Conservation (phyloP, 2,797 vertebrate genomes). For the Streptopelia turtur region DNA sequence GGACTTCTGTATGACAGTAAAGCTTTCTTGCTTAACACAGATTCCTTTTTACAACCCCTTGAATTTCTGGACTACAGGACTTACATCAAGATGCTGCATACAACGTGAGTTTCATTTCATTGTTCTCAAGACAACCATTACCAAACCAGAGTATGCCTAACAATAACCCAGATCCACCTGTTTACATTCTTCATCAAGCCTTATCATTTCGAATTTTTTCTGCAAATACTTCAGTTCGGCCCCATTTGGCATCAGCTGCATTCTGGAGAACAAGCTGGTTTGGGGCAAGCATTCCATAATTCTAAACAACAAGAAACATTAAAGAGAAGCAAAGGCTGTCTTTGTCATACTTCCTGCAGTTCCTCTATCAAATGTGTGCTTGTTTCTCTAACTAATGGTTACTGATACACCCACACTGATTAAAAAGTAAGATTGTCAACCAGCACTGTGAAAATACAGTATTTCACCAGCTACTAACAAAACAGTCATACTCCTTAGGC, state of each 20-base stretch:
- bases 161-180: neutral
- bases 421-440: neutral
- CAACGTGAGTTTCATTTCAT: neutral
- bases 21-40: neutral
- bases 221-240: neutral
- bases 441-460: neutral
- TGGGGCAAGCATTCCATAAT: neutral
- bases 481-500: neutral
- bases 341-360: neutral
- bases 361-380: accelerated
- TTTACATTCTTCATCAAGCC: neutral
- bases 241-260: neutral
- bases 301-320: neutral
- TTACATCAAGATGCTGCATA: neutral
- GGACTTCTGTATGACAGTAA: neutral
- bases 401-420: neutral
- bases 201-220: neutral
- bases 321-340: neutral
- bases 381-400: neutral
- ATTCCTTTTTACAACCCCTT: neutral
- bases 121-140: neutral
- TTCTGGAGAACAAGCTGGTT: neutral
- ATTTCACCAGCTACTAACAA: neutral
- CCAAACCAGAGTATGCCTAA: neutral
- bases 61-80: neutral